Evolutionary conservation across 2,113 vertebrate species (phyloP).

Genomic region (Oryzias javanicus): DNA sequence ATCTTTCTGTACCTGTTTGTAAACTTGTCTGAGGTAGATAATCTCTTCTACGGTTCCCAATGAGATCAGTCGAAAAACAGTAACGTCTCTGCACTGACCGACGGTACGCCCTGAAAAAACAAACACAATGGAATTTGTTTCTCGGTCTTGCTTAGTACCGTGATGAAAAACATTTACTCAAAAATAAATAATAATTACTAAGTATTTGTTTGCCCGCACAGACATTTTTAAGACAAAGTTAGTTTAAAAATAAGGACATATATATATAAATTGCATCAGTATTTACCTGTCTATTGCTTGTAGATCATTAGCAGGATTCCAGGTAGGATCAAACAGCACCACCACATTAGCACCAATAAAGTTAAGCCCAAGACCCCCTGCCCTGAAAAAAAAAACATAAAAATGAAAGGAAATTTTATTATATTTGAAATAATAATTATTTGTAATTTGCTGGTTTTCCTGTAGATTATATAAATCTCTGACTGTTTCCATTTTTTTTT

Average conservation of each 20-base stretch:
- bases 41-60: slow-evolving; percentile 95
- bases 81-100: slow-evolving; percentile 92
- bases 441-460: neutral
- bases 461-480: neutral
- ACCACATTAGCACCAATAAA: slow-evolving; percentile 96
- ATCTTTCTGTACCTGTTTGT: slow-evolving; percentile 88
- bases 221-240: neutral
- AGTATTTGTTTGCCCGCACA: neutral
- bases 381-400: slow-evolving; percentile 73
- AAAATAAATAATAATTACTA: neutral
- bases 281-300: slow-evolving; percentile 92
- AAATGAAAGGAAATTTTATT: neutral
- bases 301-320: slow-evolving; percentile 98
- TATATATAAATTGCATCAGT: neutral
- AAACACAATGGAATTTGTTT: slow-evolving; percentile 1
- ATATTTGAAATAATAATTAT: neutral
- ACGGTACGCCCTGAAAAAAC: slow-evolving; percentile 86
- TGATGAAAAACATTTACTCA: neutral
- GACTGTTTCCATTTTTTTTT: neutral
- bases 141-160: neutral
- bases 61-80: slow-evolving; percentile 91
- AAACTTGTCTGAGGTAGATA: slow-evolving; percentile 93
- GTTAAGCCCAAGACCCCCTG: slow-evolving; percentile 94
- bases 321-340: slow-evolving; percentile 94
- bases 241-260: neutral